Conservation (phyloP, 2,888 invertebrate genomes). For the Xestoiulus laeticollis region DNA sequence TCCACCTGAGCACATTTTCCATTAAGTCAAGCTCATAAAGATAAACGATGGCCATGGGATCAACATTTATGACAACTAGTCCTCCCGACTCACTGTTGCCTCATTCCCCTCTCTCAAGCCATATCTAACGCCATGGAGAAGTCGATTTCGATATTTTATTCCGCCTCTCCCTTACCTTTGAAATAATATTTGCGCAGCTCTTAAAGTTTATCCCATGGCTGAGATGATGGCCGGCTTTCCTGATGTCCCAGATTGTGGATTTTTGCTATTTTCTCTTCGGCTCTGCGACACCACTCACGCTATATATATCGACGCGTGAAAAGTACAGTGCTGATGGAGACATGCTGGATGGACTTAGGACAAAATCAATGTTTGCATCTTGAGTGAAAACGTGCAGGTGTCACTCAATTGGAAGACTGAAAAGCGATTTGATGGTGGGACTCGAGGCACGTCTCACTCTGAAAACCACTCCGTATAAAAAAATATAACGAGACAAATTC, state of each 20-base stretch:
- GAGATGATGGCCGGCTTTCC: not conserved
- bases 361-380: conserved; percentile 38
- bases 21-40: conserved; percentile 43
- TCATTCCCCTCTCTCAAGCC: not conserved
- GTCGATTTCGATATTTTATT: not conserved
- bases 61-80: conserved; percentile 40
- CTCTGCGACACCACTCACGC: not conserved
- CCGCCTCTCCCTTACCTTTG: not conserved
- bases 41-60: conserved; percentile 40
- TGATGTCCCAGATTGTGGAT: conserved; percentile 21
- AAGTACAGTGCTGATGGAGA: not conserved
- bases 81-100: not conserved
- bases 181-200: conserved; percentile 39
- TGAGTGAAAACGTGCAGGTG: conserved; percentile 12
- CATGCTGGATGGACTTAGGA: conserved; percentile 4
- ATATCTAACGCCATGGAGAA: not conserved
- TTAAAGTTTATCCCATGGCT: not conserved
- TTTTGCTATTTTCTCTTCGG: conserved; percentile 20
- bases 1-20: conserved; percentile 43
- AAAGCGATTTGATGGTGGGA: not conserved
- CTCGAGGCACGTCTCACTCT: not conserved
- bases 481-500: not conserved
- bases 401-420: not conserved
- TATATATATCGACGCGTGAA: too few relatives aligned
- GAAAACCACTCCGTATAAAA: not conserved